Base-by-base conservation (phyloP, 2,113 vertebrate species). In the Sinocyclocheilus maitianheensis region DNA sequence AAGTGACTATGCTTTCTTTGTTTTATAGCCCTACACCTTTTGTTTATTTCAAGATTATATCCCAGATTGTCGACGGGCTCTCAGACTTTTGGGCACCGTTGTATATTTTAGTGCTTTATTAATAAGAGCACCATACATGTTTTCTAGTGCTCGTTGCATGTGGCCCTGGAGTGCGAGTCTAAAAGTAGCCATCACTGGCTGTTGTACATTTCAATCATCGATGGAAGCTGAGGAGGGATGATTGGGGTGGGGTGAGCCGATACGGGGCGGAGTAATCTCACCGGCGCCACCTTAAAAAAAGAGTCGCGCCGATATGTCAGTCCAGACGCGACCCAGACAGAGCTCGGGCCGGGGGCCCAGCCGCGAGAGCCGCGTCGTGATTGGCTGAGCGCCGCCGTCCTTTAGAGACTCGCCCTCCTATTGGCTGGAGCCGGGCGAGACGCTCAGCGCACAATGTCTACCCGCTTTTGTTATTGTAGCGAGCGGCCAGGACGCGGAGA, bases 401-500 rank as follows among this genome's bases (percentile, higher is more conserved):
- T 88, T 63, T 40, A 91, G 90, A 93, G 88, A 92, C 77, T 76
- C 2, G 82, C 0, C 22, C 65, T 3, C 78, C 58, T 0, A 95
- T 95, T 95, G 93, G 94, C 85, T 89, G 84, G 26, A 34, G 84
- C 84, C 18, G 80, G 90, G 85, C 89, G 92, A 93, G 94, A 94
- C 92, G 89, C 90, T 85, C 92, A 91, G 91, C 91, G 90, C 94
- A 93, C 92, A 87, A 89, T 87, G 92, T 93, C 92, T 91, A 86
- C 86, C 88, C 83, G 89, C 91, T 92, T 94, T 93, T 95, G 93
- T 94, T 94, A 90, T 95, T 94, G 92, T 92, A 89, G 77, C 77
- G 58, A 90, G 71, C 81, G 67, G 88, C 87, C 89, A 91, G 90
- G 91, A 93, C 93, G 93, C 92, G 77, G 91, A 93, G 91, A 90